Conservation (phyloP, 35 echinoderm and acorn worm species). For the Chiridota heheva region DNA sequence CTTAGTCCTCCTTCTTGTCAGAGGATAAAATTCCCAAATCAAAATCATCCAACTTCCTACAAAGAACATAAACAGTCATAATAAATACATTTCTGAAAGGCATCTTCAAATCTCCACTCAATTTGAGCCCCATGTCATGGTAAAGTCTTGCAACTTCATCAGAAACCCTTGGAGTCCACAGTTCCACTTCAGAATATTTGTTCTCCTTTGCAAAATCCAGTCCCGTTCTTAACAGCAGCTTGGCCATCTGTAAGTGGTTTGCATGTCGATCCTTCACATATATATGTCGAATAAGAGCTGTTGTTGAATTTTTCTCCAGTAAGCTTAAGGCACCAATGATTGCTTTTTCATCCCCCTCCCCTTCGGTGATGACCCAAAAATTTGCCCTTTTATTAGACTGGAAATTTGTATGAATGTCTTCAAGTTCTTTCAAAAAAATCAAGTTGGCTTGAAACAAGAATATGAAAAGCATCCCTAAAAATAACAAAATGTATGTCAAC, state of each 20-base stretch:
- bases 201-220: constrained; percentile 21
- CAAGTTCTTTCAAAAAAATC: constrained; percentile 24
- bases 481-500: constrained; percentile 14
- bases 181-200: neutral
- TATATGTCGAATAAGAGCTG: constrained; percentile 31
- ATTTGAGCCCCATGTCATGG: neutral
- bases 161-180: neutral
- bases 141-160: neutral
- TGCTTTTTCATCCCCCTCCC: neutral
- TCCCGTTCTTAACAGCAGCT: neutral
- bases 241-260: neutral
- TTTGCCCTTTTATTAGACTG: neutral
- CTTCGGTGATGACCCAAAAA: constrained; percentile 24
- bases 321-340: constrained; percentile 27
- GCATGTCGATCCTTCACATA: constrained; percentile 13
- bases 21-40: too few species aligned
- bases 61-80: too few species aligned
- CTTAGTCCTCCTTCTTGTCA: too few species aligned
- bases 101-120: too few species aligned
- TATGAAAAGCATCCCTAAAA: constrained; percentile 8
- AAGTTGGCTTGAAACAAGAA: constrained; percentile 27
- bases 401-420: constrained; percentile 24
- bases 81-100: too few species aligned
- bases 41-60: too few species aligned
- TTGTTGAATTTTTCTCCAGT: neutral